Conservation (phyloP, 64 coral and sea anemone genomes). For the Exaiptasia diaphana region DNA sequence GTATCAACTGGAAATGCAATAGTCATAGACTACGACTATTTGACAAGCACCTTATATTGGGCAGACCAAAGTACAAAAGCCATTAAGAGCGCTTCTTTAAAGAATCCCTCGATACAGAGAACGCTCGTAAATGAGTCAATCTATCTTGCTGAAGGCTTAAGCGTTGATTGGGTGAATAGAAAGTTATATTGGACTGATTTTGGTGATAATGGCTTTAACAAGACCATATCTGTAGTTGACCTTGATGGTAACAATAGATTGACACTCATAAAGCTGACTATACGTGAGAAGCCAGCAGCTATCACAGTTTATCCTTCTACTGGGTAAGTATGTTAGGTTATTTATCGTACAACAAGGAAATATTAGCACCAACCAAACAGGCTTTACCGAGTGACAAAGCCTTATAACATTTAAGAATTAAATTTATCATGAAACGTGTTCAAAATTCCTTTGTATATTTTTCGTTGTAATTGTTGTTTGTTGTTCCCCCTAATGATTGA, state of each 20-base stretch:
- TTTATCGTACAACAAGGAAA: no score
- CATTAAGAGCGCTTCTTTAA: conserved; percentile 59
- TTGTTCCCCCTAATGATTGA: no score
- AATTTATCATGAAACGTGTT: no score
- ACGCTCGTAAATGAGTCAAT: conserved; percentile 38
- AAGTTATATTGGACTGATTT: conserved; percentile 96
- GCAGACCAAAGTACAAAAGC: conserved; percentile 74
- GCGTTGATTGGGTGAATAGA: conserved; percentile 83
- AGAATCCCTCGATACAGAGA: conserved; percentile 37
- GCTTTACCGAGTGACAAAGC: no score
- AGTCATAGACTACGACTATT: conserved; percentile 69
- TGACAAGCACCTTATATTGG: conserved; percentile 69
- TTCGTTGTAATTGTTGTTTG: no score
- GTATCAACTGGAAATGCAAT: conserved; percentile 62
- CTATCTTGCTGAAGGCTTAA: conserved; percentile 83
- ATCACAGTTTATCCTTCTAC: conserved; percentile 72
- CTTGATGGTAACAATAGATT: conserved; percentile 65
- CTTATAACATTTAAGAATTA: no score
- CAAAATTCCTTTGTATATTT: no score
- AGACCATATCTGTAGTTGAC: conserved; percentile 82
- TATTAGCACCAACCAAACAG: no score
- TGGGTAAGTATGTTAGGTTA: conserved; percentile 90
- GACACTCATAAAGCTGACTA: conserved; percentile 32
- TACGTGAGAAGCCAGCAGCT: conserved; percentile 81
- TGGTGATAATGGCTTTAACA: conserved; percentile 51